These are phyloP conservation scores for Cyanistes caeruleus DNA, from an alignment of 2,113 vertebrate species.

Conservation along the genomic window DNA sequence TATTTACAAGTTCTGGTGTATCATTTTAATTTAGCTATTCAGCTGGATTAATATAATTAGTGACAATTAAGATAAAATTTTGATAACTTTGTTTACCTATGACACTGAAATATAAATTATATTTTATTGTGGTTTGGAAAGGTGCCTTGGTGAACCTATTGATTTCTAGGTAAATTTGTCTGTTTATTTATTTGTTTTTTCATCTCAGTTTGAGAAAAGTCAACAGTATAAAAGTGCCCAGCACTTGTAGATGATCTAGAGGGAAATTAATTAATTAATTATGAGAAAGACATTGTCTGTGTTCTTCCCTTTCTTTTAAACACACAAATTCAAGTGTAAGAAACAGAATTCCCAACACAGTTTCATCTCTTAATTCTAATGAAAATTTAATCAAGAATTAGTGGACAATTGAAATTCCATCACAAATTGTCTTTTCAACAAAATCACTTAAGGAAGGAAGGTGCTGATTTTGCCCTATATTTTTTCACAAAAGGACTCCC, in stretches of 20 bases:
- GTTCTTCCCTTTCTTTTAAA: not conserved
- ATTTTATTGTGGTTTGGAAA: not conserved
- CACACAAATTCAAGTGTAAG: not conserved
- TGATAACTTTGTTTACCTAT: not conserved
- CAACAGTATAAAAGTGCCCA: not conserved
- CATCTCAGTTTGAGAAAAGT: not conserved
- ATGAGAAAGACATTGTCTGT: not conserved
- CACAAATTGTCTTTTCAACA: not conserved
- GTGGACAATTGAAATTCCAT: not conserved
- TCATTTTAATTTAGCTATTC: not conserved
- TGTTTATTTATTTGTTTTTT: not conserved
- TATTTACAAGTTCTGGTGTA: not conserved
- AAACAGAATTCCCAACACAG: not conserved
- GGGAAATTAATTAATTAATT: not conserved
- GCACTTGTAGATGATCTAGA: not conserved
- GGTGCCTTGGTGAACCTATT: not conserved
- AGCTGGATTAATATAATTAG: not conserved
- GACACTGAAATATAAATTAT: not conserved
- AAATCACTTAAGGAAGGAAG: not conserved
- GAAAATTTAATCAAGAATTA: not conserved
- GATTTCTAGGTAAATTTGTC: not conserved
- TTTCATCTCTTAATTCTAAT: not conserved
- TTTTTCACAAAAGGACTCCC: not conserved
- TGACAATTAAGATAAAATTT: not conserved
- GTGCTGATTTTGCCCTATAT: not conserved